Percentiles rank a stretch among this genome's conserved stretches.
These are phyloP conservation scores for Manduca sexta DNA, from an alignment of 1,140 invertebrate genomes.

Conservation along the genomic window DNA sequence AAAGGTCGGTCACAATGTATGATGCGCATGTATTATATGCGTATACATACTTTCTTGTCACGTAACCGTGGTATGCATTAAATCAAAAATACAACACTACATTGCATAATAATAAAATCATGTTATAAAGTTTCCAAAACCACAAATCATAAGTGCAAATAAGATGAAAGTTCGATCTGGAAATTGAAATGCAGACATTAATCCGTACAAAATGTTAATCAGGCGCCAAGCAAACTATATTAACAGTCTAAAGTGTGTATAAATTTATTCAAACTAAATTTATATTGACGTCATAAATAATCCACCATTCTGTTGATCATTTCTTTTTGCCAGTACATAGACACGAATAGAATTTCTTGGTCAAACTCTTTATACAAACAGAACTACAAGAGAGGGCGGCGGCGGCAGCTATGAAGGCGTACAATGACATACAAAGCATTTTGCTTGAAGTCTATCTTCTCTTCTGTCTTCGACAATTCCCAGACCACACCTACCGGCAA, in stretches of 20 bases:
- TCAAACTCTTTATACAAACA: conserved; percentile 10
- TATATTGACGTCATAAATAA: conserved; percentile 1
- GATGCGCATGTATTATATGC: too few relatives aligned
- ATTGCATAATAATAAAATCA: too few relatives aligned
- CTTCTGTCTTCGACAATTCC: conserved; percentile 20
- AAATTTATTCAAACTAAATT: conserved; percentile 1
- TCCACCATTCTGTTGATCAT: conserved; percentile 24
- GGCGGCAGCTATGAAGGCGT: conserved; percentile 23
- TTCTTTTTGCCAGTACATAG: conserved; percentile 23
- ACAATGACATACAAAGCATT: conserved; percentile 38
- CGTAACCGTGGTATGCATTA: too few relatives aligned
- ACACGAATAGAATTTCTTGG: conserved; percentile 15
- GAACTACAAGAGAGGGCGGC: conserved; percentile 27
- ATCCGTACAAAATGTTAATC: too few relatives aligned
- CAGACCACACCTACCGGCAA: conserved; percentile 30
- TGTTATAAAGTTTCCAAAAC: too few relatives aligned
- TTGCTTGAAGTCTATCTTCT: conserved; percentile 7
- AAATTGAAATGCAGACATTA: too few relatives aligned
- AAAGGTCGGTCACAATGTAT: too few relatives aligned
- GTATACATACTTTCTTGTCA: too few relatives aligned
- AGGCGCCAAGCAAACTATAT: neutral
- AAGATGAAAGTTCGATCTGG: too few relatives aligned
- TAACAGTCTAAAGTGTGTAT: neutral
- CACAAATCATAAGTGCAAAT: too few relatives aligned
- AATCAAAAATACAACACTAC: too few relatives aligned